phyloP scores from a whole-genome alignment of 35 echinoderm and acorn worm species.

The Hemicentrotus pulcherrimus region DNA sequence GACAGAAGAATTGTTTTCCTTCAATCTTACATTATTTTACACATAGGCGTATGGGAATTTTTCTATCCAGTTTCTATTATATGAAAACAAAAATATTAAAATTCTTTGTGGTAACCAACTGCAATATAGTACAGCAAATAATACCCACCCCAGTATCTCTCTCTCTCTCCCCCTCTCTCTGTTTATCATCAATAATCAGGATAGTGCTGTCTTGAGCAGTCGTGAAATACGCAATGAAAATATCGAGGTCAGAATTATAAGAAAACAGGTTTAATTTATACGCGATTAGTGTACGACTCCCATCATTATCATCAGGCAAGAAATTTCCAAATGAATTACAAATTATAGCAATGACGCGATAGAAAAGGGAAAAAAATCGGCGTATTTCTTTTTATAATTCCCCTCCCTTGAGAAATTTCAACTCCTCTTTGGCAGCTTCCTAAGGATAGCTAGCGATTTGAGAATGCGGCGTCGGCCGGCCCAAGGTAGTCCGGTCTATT shows the following conservation, averaged over 20 bases:
- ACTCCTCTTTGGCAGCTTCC: not conserved
- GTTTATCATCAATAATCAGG: no score
- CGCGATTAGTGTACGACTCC: not conserved
- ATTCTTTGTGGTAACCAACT: no score
- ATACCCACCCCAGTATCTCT: no score
- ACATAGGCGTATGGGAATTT: no score
- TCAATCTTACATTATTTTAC: no score
- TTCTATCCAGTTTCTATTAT: no score
- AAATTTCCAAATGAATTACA: not conserved
- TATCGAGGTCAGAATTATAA: not conserved
- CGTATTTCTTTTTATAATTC: not conserved
- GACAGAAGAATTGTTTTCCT: no score
- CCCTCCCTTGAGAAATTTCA: not conserved
- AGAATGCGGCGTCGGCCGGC: not conserved
- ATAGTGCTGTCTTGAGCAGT: not conserved
- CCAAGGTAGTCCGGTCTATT: not conserved
- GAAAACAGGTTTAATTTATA: not conserved
- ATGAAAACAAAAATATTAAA: no score
- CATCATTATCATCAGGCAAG: not conserved
- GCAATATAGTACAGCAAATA: not conserved
- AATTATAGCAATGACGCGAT: not conserved
- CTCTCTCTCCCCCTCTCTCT: no score
- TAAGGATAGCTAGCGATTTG: not conserved
- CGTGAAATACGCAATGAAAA: not conserved
- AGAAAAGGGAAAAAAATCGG: not conserved